Evolutionary conservation across 2,888 invertebrate species (phyloP).

Genomic region (Hofmannophila pseudospretella): DNA sequence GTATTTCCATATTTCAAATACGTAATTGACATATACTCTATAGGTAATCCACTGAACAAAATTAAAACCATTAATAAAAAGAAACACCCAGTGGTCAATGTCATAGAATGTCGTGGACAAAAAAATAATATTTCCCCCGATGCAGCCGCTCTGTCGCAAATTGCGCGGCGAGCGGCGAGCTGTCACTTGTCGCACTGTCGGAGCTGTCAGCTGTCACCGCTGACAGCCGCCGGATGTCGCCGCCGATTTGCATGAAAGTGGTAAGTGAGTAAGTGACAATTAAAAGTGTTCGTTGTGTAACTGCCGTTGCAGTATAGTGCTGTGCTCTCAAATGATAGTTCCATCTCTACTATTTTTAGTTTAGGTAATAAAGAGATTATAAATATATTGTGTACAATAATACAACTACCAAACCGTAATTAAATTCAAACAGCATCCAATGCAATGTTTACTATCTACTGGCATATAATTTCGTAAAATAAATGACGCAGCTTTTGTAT

Average conservation of each 20-base stretch:
- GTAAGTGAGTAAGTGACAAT: constrained; percentile 60
- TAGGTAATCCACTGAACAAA: too few relatives aligned
- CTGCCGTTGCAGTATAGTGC: constrained; percentile 9
- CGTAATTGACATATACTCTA: too few relatives aligned
- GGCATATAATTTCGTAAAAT: too few relatives aligned
- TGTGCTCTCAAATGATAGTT: too few relatives aligned
- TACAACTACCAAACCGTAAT: too few relatives aligned
- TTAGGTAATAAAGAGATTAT: too few relatives aligned
- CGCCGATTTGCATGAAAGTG: constrained; percentile 67
- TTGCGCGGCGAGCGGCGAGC: constrained; percentile 53
- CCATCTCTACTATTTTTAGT: too few relatives aligned
- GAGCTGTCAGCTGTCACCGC: constrained; percentile 32
- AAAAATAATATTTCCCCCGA: constrained; percentile 43
- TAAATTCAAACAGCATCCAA: too few relatives aligned
- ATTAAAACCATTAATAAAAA: not conserved
- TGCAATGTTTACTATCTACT: too few relatives aligned
- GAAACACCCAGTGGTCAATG: constrained; percentile 20
- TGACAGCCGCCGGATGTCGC: constrained; percentile 49
- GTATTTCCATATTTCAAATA: too few relatives aligned
- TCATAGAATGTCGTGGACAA: constrained; percentile 22
- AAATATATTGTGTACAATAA: too few relatives aligned
- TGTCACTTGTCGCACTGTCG: constrained; percentile 62
- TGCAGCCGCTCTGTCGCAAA: constrained; percentile 52
- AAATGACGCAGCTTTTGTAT: too few relatives aligned
- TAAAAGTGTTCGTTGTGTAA: constrained; percentile 45